Evolutionary conservation across 2,113 vertebrate species (phyloP), one percentile per base, ranked within the genome.

Genomic region (Columba janthina): DNA sequence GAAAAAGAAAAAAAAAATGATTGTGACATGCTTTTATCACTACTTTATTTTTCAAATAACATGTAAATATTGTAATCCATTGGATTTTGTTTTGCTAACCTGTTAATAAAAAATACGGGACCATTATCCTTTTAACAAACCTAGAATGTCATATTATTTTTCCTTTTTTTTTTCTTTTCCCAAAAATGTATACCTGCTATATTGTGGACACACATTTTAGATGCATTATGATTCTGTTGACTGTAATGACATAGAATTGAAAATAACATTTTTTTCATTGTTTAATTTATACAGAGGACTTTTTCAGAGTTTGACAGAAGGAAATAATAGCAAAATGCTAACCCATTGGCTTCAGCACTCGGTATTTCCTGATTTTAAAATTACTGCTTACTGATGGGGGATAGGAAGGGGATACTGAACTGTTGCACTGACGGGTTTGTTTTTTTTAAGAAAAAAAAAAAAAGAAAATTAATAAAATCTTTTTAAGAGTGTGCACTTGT

Each of bases 31-130:
- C 98, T 99, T 99, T 99, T 99, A 99, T 99, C 99, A 99, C 99
- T 99, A 98, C 98, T 99, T 99, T 98, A 98, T 98, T 98, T 98
- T 98, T 98, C 97, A 98, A 98, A 99, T 99, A 99, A 99, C 98
- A 98, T 99, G 99, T 99, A 99, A 99, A 99, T 99, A 99, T 99
- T 99, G 99, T 99, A 99, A 99, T 99, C 99, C 99, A 99, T 99
- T 98, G 97, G 97, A 98, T 97, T 98, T 98, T 98, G 99, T 99
- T 99, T 99, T 99, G 99, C 99, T 99, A 99, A 99, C 99, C 99
- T 99, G 99, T 99, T 99, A 99, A 99, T 99, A 99, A 99, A 99
- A 99, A 99, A 98, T 99, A 99, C 98, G 99, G 99, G 99, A 99
- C 99, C 98, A 98, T 98, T 98, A 98, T 98, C 97, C 97, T 98